Base-by-base conservation (phyloP, 1,140 invertebrate genomes). In the Halyomorpha halys region DNA sequence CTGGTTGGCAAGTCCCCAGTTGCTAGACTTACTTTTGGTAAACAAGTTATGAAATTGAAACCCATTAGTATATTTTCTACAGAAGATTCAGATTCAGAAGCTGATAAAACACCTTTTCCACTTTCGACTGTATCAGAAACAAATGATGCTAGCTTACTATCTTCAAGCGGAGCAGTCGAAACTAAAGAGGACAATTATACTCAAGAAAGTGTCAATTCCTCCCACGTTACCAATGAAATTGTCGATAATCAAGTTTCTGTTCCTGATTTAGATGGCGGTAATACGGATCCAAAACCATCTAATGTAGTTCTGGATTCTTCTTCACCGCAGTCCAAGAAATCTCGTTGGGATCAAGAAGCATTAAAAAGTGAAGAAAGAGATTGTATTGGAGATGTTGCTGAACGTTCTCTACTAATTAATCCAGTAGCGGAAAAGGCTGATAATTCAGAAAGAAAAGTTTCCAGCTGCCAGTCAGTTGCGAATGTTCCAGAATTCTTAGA, bases 1-100 rank as follows among this genome's bases (percentile, higher is more conserved):
- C 3, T 44, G 2, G 25, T 39, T 25, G 14, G 16, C n/a, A 64
- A 53, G 18, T 45, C 63, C 14, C 63, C 25, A n/a, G 54, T 64
- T 16, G 63, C 63, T 47, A 18, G 54, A n/a, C n/a, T 64, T 4
- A 64, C 63, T 3, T 64, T 64, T 60, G 63, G 56, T 18, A 59
- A 59, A 59, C 63, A 64, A 47, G 21, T 64, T 6, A 39, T 39
- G 16, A 64, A 64, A 59, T 15, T 64, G 21, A 64, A 64, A 45
- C 63, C 63, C 5, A 51, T 51, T 34, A 64, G 59, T 47, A 49
- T 64, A 16, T 64, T 64, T 39, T 64, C 63, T 25, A 44, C 34
- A 3, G 63, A 64, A 44, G 63, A 64, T 30, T 59, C 63, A 15
- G 63, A 64, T 64, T 64, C 63, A 4, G 63, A 64, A 60, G 47